These are phyloP conservation scores for Aphodius granarius DNA, from an alignment of 2,888 invertebrate species.

Conservation along the genomic window DNA sequence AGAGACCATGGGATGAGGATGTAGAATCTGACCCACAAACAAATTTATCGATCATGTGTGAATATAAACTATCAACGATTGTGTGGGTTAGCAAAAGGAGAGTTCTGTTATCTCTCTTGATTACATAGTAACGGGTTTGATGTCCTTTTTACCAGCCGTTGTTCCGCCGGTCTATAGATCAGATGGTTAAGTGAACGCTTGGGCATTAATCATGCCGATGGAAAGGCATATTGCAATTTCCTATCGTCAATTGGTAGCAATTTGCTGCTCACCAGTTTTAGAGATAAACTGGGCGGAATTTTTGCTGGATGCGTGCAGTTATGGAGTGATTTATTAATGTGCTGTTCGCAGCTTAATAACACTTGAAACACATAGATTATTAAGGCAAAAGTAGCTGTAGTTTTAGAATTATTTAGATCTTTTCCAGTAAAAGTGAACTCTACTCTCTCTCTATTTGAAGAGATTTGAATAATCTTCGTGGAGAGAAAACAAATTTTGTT, in stretches of 20 bases:
- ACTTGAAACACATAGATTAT: not conserved
- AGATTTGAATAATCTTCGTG: too few relatives aligned
- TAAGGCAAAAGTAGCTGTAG: too few relatives aligned
- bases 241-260: not conserved
- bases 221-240: not conserved
- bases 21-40: not conserved
- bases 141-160: not conserved
- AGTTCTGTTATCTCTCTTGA: not conserved
- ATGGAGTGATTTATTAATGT: not conserved
- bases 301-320: not conserved
- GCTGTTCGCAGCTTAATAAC: too few relatives aligned
- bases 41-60: slow-evolving; percentile 3
- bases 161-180: slow-evolving; percentile 6
- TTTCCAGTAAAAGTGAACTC: too few relatives aligned
- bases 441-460: too few relatives aligned
- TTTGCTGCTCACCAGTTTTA: not conserved
- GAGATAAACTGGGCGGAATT: not conserved
- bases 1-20: not conserved
- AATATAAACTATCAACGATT: slow-evolving; percentile 4
- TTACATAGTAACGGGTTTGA: slow-evolving; percentile 3
- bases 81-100: slow-evolving; percentile 3
- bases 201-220: slow-evolving; percentile 8
- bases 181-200: not conserved
- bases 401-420: too few relatives aligned
- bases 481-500: too few relatives aligned